Evolutionary conservation across 2,888 invertebrate genomes (phyloP), one percentile per base, ranked within the genome.

Genomic region (Shargacucullia verbasci): DNA sequence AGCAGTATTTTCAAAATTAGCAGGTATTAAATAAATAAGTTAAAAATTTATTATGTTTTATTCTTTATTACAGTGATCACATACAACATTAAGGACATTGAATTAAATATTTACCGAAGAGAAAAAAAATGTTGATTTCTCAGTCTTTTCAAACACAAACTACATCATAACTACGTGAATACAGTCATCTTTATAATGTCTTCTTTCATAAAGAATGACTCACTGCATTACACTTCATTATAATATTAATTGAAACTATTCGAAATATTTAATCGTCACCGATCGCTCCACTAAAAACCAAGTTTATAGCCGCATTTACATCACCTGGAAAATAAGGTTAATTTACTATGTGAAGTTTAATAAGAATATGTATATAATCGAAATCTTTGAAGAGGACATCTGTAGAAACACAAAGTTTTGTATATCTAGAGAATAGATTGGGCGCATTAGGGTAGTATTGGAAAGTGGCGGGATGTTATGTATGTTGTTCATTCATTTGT

Each of bases 271-370:
- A 90, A 55, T 92, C 88, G 35, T 92, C 91, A 37, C 85, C 86
- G 49, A 92, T 90, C 10, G 88, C 90, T 41, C 92, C 93, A 52
- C 90, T 97, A 82, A 99, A 97, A 15, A 99, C 97, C 49, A 99
- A 94, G 86, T 99, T 98, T 55, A 99, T 96, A 12, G 99, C 99
- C 14, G 97, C 97, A 82, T 98, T 98, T 2, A 99, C 96, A 84
- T 99, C 97, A 50, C 99, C 99, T 94, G 87, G 10, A 87, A 88
- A 43, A 39, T 10, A 2, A 43, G 12, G 3, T 13, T 13, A n/a
- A n/a, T n/a, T 10, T 33, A 33, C 11, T 33, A n/a, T n/a, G 1
- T 9, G 29, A 1, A 29, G 29, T 29, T 29, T 6, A 29, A 29
- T 9, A 7, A 29, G 4, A 29, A 29, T 1, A 20, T 29, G 7